phyloP scores from a whole-genome alignment of 2,888 invertebrate genomes.

The Ectemnius lituratus region DNA sequence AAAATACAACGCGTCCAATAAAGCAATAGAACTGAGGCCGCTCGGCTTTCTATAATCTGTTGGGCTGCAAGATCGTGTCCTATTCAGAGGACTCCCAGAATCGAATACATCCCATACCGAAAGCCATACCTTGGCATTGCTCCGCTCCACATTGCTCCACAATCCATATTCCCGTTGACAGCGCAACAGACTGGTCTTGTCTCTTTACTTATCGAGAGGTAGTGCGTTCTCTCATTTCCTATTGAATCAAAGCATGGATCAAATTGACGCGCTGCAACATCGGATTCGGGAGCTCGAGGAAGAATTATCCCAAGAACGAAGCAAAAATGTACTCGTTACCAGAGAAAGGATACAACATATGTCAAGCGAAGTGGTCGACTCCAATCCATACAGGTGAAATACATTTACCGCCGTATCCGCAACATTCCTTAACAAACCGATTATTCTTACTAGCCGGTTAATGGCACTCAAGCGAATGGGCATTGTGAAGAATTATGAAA shows the following conservation, averaged over 20 bases:
- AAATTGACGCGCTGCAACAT: slow-evolving; percentile 78
- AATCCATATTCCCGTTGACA: too few relatives aligned
- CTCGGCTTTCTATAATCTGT: too few relatives aligned
- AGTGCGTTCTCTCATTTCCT: too few relatives aligned
- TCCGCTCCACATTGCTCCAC: too few relatives aligned
- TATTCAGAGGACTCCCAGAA: too few relatives aligned
- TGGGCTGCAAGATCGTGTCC: too few relatives aligned
- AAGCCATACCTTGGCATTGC: too few relatives aligned
- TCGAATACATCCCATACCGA: too few relatives aligned
- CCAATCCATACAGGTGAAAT: slow-evolving; percentile 96
- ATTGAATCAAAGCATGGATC: not conserved
- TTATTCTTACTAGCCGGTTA: slow-evolving; percentile 84
- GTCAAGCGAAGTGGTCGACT: slow-evolving; percentile 97
- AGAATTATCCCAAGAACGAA: slow-evolving; percentile 80
- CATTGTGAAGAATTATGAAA: slow-evolving; percentile 98
- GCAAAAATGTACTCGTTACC: slow-evolving; percentile 70
- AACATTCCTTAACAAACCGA: not conserved
- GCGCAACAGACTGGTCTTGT: too few relatives aligned
- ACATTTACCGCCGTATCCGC: not conserved
- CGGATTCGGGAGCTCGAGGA: slow-evolving; percentile 84
- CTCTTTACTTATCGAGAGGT: too few relatives aligned
- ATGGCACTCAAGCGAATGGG: slow-evolving; percentile 99
- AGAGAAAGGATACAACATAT: slow-evolving; percentile 91
- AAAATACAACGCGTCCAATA: too few relatives aligned
- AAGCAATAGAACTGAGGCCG: too few relatives aligned